Base-by-base conservation (phyloP, 2,797 vertebrate genomes). In the Helostoma temminkii region DNA sequence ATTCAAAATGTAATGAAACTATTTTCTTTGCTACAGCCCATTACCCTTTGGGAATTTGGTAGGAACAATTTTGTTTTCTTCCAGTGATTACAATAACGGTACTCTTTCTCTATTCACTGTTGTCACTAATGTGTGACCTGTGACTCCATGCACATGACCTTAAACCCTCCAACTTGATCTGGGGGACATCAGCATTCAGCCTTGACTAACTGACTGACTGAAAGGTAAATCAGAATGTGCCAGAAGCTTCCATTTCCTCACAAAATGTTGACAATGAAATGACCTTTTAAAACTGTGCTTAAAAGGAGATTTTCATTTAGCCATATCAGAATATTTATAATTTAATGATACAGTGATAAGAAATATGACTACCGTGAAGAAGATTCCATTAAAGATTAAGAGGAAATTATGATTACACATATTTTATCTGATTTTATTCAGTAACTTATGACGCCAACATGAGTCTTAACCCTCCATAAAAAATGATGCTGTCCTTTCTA, bases 101-200 rank as follows among this genome's bases (percentile, higher is more conserved):
- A 74, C 56, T 76, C 61, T 84, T 83, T 65, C 74, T 83, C 82
- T 81, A 88, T 83, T 84, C 71, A 85, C 62, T 69, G 72, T 16
- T 74, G 69, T 77, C 76, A 78, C 53, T 30, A 52, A 71, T 52
- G 62, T 42, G 57, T 78, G 84, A 90, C 69, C 80, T 86, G 59
- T 81, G 82, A 82, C 82, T 71, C 72, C 66, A n/a, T 42, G 21
- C 74, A 79, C 76, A 43, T 86, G 82, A 86, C 78, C 78, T 88
- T 69, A 83, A 88, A 77, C 82, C 74, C 50, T 21, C 12, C 66
- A 46, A 2, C 50, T 54, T 42, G 47, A 61, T 45, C 28, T 50
- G 55, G 32, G 12, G 34, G 26, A 9, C 5, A 4, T 77, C 74
- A 61, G 82, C 85, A 69, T 26, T 45, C 73, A 48, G 61, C 63